Evolutionary conservation across 2,888 invertebrate species (phyloP).

Genomic region (Coremacera marginata): DNA sequence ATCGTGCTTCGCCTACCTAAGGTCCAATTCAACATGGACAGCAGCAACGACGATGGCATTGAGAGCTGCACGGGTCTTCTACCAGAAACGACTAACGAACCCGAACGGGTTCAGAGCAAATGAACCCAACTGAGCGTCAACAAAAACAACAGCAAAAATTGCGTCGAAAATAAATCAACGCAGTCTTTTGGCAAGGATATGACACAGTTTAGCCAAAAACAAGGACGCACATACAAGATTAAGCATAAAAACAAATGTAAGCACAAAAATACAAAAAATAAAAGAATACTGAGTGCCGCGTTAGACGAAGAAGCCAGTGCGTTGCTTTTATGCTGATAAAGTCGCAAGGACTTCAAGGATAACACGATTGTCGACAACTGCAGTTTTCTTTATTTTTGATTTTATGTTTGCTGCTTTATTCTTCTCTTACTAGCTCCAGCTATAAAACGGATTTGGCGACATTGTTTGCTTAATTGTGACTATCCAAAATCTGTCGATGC

Average conservation of each 20-base stretch:
- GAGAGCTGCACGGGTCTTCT: not conserved
- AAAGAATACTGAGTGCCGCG: not conserved
- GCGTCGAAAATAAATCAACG: conserved; percentile 50
- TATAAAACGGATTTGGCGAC: too few relatives aligned
- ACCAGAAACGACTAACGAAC: not conserved
- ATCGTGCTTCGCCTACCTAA: not conserved
- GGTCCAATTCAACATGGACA: not conserved
- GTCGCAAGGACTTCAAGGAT: too few relatives aligned
- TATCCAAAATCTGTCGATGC: too few relatives aligned
- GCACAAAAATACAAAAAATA: not conserved
- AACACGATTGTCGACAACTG: too few relatives aligned
- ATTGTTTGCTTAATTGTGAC: too few relatives aligned
- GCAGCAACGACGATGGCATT: not conserved
- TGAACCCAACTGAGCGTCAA: not conserved
- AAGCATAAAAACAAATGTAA: conserved; percentile 37
- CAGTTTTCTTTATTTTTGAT: too few relatives aligned
- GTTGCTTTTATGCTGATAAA: too few relatives aligned
- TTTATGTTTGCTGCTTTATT: too few relatives aligned
- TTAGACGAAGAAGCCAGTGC: not conserved
- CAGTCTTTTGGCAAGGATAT: conserved; percentile 47
- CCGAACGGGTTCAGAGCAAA: not conserved
- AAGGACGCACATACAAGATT: conserved; percentile 43
- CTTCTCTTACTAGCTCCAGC: too few relatives aligned
- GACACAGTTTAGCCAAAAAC: conserved; percentile 19
- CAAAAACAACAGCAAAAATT: conserved; percentile 25